Conservation (phyloP, 1,140 invertebrate species). For the Oedothorax gibbosus region DNA sequence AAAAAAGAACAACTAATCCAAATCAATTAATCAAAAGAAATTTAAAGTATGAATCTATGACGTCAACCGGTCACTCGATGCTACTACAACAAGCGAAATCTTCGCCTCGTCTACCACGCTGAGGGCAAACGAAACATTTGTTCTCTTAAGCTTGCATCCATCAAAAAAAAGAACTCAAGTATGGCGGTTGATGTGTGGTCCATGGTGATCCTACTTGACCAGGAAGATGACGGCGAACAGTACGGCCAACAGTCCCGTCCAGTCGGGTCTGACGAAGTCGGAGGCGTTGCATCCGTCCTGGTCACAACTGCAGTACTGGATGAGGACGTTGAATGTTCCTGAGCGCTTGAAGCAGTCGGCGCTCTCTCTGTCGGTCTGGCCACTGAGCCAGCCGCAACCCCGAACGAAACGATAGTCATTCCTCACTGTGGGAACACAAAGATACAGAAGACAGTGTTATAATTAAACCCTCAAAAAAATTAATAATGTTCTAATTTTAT, state of each 20-base stretch:
- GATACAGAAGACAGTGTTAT: neutral
- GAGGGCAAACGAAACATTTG: no score
- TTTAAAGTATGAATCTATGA: neutral
- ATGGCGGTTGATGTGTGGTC: conserved; percentile 15
- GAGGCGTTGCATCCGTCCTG: conserved; percentile 62
- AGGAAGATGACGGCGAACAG: neutral
- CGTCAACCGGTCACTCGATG: neutral
- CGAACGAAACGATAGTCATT: conserved; percentile 62
- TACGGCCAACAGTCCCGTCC: conserved; percentile 10
- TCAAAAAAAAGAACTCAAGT: conserved; percentile 20
- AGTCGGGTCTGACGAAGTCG: neutral
- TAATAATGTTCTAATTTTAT: no score
- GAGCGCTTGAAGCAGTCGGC: conserved; percentile 61
- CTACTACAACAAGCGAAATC: neutral
- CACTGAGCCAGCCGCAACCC: conserved; percentile 61
- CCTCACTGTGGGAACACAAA: conserved; percentile 48
- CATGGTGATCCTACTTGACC: conserved; percentile 35
- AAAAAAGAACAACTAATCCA: no score
- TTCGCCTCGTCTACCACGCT: no score
- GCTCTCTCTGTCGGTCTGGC: conserved; percentile 46
- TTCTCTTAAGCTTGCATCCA: conserved; percentile 12
- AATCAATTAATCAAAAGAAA: neutral
- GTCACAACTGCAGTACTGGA: conserved; percentile 63
- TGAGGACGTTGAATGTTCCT: conserved; percentile 63
- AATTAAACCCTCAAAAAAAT: no score